Base-by-base conservation (phyloP, 2,888 invertebrate species). In the Dromius quadrimaculatus region DNA sequence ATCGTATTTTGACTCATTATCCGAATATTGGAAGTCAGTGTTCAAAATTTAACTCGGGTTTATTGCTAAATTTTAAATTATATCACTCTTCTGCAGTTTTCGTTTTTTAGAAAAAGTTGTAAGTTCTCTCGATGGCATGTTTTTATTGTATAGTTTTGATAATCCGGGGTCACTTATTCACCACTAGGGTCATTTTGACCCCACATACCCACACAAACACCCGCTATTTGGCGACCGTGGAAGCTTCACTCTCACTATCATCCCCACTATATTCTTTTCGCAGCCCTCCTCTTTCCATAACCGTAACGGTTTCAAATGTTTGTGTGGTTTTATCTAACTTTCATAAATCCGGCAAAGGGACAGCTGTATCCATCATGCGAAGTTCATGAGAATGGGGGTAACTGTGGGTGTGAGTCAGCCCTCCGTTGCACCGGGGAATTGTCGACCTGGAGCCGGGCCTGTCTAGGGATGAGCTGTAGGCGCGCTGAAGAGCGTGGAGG, bases 401-500 rank as follows among this genome's bases (percentile, higher is more conserved):
- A n/a, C 17, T 13, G 41, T 54, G 47, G 34, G 34, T 32, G 57
- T 28, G 43, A 1, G 36, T 80, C 32, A 78, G 73, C 13, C 73
- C 61, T 5, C 82, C 82, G 72, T 82, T 82, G 74, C 82, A 82
- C 15, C 80, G 74, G 13, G 79, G 78, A 78, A 79, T 79, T 17
- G 76, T 73, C 5, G 79, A 74, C 13, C 76, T 77, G 6, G 45
- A 17, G 13, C 28, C 6, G 3, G 11, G 20, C 17, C 23, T 2
- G 8, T 43, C 23, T 78, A 77, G 71, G 6, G 38, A n/a, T 6
- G 20, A 47, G 17, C 38, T 32, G 28, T 79, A 81, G 1, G 80
- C 78, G 36, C 79, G 73, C 62, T 81, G 81, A 2, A 82, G 76
- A 23, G 90, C 90, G 77, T 92, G 92, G 45, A 92, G 84, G 57